Evolutionary conservation across 1,140 invertebrate genomes (phyloP).

Genomic region (Drosophila suzukii): DNA sequence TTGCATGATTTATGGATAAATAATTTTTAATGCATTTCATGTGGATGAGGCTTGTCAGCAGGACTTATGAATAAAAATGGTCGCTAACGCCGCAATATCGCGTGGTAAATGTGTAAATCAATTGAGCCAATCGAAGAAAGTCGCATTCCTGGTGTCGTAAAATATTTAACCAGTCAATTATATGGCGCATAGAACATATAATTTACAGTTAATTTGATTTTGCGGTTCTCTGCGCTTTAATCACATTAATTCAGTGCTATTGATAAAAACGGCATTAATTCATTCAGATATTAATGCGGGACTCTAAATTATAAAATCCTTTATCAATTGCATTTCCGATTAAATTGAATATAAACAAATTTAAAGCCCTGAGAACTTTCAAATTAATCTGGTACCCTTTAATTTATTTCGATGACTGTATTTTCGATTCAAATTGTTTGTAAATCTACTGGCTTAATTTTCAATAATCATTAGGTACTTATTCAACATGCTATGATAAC

Average conservation of each 20-base stretch:
- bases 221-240: conserved; percentile 12
- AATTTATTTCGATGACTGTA: background rate
- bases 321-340: background rate
- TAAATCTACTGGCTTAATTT: too few relatives aligned
- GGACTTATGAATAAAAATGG: conserved; percentile 42
- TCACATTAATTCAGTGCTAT: conserved; percentile 5
- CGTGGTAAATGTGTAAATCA: conserved; percentile 34
- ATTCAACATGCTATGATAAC: too few relatives aligned
- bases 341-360: background rate
- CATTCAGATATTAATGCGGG: background rate
- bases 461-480: too few relatives aligned
- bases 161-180: conserved; percentile 25
- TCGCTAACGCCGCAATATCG: conserved; percentile 14
- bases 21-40: conserved; percentile 71
- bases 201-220: conserved; percentile 29
- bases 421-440: too few relatives aligned
- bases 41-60: conserved; percentile 41
- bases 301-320: background rate
- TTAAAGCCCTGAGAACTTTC: background rate
- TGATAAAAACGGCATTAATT: conserved; percentile 16
- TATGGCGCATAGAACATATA: conserved; percentile 22
- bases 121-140: conserved; percentile 28
- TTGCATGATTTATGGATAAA: conserved; percentile 75
- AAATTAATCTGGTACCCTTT: background rate
- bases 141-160: conserved; percentile 10